Evolutionary conservation across 2,113 vertebrate species (phyloP).

Genomic region (Callionymus lyra): DNA sequence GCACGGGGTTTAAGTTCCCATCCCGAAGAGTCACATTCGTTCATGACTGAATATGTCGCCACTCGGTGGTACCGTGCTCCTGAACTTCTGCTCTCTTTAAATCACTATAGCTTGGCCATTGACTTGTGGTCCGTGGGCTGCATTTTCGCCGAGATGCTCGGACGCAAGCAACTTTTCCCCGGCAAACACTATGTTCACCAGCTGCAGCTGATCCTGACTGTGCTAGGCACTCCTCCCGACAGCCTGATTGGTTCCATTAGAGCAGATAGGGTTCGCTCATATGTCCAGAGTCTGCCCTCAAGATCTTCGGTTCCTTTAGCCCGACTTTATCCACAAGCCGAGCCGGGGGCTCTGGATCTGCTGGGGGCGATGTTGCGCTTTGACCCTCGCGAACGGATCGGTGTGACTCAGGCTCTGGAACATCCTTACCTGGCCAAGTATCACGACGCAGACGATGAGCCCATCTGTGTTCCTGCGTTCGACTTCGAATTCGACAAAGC

Average conservation of each 20-base stretch:
- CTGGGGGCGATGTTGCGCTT: slow-evolving; percentile 77
- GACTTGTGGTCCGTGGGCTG: slow-evolving; percentile 95
- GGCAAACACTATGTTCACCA: slow-evolving; percentile 90
- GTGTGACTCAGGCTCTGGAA: slow-evolving; percentile 74
- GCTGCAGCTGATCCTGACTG: slow-evolving; percentile 84
- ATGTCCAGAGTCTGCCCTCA: slow-evolving; percentile 80
- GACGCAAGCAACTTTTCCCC: slow-evolving; percentile 83
- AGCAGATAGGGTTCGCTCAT: slow-evolving; percentile 82
- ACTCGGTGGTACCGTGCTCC: slow-evolving; percentile 95
- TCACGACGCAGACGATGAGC: slow-evolving; percentile 86
- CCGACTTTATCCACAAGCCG: slow-evolving; percentile 72
- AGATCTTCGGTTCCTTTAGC: slow-evolving; percentile 72
- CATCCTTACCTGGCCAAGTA: slow-evolving; percentile 86
- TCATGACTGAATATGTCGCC: slow-evolving; percentile 94
- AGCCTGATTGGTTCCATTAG: slow-evolving; percentile 77
- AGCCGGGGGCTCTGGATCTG: slow-evolving; percentile 72
- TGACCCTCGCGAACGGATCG: slow-evolving; percentile 76
- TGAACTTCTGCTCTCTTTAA: slow-evolving; percentile 83
- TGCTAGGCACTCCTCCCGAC: slow-evolving; percentile 80
- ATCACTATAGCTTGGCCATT: slow-evolving; percentile 86
- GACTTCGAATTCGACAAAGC: slow-evolving; percentile 87
- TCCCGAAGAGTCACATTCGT: slow-evolving; percentile 77
- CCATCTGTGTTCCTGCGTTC: slow-evolving; percentile 86
- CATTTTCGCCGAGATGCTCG: slow-evolving; percentile 94
- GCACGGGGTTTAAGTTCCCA: slow-evolving; percentile 81